phyloP scores from a whole-genome alignment of 1,140 invertebrate genomes.

The Gryon sp. region DNA sequence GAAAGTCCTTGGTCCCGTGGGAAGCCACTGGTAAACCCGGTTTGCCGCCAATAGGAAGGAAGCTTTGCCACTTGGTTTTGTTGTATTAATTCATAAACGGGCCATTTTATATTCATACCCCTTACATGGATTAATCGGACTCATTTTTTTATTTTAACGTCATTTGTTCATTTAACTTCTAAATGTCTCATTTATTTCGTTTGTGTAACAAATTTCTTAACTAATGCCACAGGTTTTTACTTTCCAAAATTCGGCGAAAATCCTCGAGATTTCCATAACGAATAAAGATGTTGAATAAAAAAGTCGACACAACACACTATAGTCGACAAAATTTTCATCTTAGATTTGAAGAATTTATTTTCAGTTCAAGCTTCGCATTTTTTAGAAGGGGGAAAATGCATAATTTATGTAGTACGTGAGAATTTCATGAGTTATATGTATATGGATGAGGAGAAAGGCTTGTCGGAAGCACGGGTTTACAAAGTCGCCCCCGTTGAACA shows the following conservation, averaged over 20 bases:
- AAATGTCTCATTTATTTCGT: neutral
- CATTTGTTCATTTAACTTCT: constrained; percentile 1
- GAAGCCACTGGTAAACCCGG: constrained; percentile 60
- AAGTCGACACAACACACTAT: constrained; percentile 1
- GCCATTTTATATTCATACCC: constrained; percentile 60
- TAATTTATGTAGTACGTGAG: constrained; percentile 36
- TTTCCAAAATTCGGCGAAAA: constrained; percentile 31
- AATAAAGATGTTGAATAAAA: constrained; percentile 13
- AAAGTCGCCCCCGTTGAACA: neutral
- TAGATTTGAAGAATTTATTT: constrained; percentile 60
- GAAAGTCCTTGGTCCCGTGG: constrained; percentile 57
- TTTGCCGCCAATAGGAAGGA: constrained; percentile 14
- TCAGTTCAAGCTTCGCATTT: constrained; percentile 1
- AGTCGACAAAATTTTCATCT: constrained; percentile 54
- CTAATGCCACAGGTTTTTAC: constrained; percentile 26
- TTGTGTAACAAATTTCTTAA: constrained; percentile 35
- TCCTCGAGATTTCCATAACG: constrained; percentile 53
- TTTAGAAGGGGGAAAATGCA: constrained; percentile 2
- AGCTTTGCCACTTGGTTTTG: constrained; percentile 47
- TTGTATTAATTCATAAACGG: constrained; percentile 62
- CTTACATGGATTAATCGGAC: constrained; percentile 54
- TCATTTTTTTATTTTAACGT: constrained; percentile 22
- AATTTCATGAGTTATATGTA: constrained; percentile 5
- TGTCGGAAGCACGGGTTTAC: neutral
- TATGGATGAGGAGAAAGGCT: neutral